Conservation (phyloP, 2,797 vertebrate genomes). For the Triplophysa bombifrons region DNA sequence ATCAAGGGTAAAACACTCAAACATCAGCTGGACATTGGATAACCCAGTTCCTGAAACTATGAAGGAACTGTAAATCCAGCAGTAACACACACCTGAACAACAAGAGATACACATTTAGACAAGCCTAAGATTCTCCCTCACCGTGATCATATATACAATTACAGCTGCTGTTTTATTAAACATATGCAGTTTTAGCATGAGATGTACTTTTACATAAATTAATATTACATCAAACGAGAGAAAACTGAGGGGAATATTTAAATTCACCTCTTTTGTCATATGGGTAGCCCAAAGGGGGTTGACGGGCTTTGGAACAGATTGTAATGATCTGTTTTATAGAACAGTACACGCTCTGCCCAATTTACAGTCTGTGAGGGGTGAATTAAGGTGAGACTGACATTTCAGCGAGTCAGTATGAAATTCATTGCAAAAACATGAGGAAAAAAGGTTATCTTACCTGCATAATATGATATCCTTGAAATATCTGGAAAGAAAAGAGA, state of each 20-base stretch:
- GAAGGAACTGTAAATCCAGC: neutral
- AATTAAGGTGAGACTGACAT: constrained; percentile 39
- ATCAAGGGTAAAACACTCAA: constrained; percentile 21
- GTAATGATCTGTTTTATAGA: constrained; percentile 32
- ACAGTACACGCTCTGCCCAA: constrained; percentile 24
- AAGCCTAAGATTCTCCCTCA: neutral
- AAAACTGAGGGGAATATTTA: constrained; percentile 21
- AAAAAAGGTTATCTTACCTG: constrained; percentile 48
- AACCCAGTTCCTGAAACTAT: neutral
- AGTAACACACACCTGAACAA: neutral
- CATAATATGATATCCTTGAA: constrained; percentile 61
- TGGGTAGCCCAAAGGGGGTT: constrained; percentile 13
- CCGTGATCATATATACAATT: neutral
- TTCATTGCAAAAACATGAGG: neutral
- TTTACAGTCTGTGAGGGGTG: constrained; percentile 28
- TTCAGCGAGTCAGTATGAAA: constrained; percentile 18
- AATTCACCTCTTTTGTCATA: constrained; percentile 32
- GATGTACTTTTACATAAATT: constrained; percentile 21
- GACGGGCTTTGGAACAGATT: constrained; percentile 18
- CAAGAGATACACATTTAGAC: neutral
- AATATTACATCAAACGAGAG: constrained; percentile 40
- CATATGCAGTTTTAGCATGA: neutral
- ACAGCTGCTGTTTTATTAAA: neutral
- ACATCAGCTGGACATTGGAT: neutral
- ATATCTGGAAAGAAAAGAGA: constrained; percentile 52